Conservation (phyloP, 2,113 vertebrate genomes). For the Prochilodus magdalenae region DNA sequence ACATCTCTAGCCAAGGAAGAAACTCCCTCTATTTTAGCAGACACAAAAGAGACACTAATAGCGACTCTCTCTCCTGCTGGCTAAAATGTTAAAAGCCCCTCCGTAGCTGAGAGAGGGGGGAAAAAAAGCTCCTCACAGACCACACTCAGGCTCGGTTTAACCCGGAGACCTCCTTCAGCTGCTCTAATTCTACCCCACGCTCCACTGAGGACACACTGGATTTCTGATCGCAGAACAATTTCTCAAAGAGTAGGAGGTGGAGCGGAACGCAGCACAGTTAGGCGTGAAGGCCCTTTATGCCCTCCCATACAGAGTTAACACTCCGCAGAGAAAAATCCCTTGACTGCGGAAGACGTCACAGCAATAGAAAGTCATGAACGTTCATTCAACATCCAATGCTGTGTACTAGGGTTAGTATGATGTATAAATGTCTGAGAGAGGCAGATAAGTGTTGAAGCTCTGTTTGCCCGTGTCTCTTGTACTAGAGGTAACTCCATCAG, state of each 20-base stretch:
- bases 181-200: conserved; percentile 29
- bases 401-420: neutral
- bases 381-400: neutral
- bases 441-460: neutral
- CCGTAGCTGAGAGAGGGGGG: conserved; percentile 26
- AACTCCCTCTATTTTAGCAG: conserved; percentile 20
- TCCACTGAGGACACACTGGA: conserved; percentile 21
- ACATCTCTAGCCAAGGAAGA: conserved; percentile 16
- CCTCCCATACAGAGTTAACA: neutral
- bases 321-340: neutral
- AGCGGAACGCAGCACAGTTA: conserved; percentile 16
- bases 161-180: conserved; percentile 40
- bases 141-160: conserved; percentile 28
- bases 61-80: conserved; percentile 1
- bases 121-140: conserved; percentile 34
- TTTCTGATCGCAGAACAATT: conserved; percentile 10
- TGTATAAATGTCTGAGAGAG: neutral
- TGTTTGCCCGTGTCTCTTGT: neutral
- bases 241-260: conserved; percentile 6
- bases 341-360: neutral
- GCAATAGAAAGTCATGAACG: neutral
- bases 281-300: neutral
- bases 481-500: neutral
- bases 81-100: conserved; percentile 30
- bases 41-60: conserved; percentile 22